phyloP scores from a whole-genome alignment of 2,797 vertebrate species.

The Anas georgica region DNA sequence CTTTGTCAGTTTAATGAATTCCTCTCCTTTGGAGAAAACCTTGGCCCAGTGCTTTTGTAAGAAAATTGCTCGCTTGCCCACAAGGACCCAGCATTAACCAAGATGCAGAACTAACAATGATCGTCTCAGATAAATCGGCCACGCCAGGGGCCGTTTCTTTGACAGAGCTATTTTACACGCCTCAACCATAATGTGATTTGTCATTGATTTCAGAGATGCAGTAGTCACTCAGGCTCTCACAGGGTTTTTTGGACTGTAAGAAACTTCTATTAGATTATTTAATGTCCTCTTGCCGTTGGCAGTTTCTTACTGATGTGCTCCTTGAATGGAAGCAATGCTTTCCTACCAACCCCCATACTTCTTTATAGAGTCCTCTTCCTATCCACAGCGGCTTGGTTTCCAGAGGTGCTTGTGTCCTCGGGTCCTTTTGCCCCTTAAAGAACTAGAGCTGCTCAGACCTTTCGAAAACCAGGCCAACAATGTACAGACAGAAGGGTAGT shows the following conservation, averaged over 20 bases:
- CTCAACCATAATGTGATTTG: conserved; percentile 19
- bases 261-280: conserved; percentile 10
- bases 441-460: not conserved
- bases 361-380: not conserved
- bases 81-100: not conserved
- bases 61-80: not conserved
- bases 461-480: not conserved
- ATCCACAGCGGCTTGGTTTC: not conserved
- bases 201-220: conserved; percentile 18
- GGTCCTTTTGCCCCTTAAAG: not conserved
- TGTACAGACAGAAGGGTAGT: not conserved
- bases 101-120: not conserved
- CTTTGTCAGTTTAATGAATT: not conserved
- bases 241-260: not conserved
- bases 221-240: conserved; percentile 14
- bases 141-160: not conserved
- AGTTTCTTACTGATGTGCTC: not conserved
- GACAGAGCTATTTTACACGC: not conserved
- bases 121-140: not conserved
- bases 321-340: not conserved
- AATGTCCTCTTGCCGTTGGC: not conserved
- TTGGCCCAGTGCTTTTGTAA: not conserved
- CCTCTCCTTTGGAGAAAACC: not conserved
- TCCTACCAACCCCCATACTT: not conserved
- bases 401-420: not conserved